Base-by-base conservation (phyloP, 2,797 vertebrate genomes). In the Eleutherodactylus coqui region DNA sequence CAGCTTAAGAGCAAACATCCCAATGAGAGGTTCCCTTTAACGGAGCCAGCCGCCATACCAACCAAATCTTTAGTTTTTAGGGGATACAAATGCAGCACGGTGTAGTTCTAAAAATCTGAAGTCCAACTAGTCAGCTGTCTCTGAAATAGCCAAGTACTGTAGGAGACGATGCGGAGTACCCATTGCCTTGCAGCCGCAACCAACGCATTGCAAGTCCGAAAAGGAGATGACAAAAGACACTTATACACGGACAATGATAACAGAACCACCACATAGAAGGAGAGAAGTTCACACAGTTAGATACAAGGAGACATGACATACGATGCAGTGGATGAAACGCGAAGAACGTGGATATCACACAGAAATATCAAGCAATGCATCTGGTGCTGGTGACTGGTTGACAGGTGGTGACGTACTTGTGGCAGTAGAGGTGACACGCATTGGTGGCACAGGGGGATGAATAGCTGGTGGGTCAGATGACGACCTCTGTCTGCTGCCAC, bases 401-500 rank as follows among this genome's bases (percentile, higher is more conserved):
- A 58, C 64, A 60, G 53, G 17, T 36, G 80, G 43, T 62, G 76
- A 93, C 94, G 91, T 95, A 99, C 98, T 96, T 94, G 91, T 87
- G 86, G 82, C 93, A 3, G 96, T 95, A 88, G 97, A 99, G 86
- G 96, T 97, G 92, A 98, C 95, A 84, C 98, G 96, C 84, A 95
- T 93, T 92, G 95, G 95, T 90, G 95, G 95, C 76, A 96, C 94
- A 82, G 98, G 98, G 45, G 98, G 96, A 91, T 99, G 98, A 95
- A 97, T 96, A 95, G 98, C 96, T 92, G 98, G 98, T 88, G 97
- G 98, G 94, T 99, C 98, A 58, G 98, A 99, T 89, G 97, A 99
- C 45, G 98, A 99, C 90, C 98, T 95, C 93, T 99, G 98, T 91
- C 98, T 94, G 90, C 97, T 94, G 90, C 91, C 90, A 90, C 92